These are phyloP conservation scores for Carollia perspicillata DNA, from an alignment of 2,113 vertebrate species.

Conservation along the genomic window DNA sequence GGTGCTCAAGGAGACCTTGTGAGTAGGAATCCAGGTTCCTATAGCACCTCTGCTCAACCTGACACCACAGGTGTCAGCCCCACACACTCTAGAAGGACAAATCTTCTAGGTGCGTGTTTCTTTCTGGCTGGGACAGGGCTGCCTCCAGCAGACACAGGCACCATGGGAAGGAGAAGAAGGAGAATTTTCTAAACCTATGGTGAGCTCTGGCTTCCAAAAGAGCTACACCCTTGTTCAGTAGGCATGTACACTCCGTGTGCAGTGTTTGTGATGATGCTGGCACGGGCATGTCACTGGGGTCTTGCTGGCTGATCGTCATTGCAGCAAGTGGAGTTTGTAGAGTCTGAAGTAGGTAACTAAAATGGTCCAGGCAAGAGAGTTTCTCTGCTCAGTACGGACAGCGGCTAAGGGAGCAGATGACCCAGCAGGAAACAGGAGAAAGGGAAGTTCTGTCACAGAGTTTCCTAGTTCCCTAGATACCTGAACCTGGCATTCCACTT, in stretches of 20 bases:
- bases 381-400: fast-evolving
- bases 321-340: fast-evolving
- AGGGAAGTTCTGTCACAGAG: fast-evolving
- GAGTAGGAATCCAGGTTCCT: not conserved
- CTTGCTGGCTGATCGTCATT: not conserved
- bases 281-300: fast-evolving
- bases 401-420: fast-evolving
- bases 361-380: fast-evolving
- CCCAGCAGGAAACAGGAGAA: no score
- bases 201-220: not conserved
- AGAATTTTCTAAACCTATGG: not conserved
- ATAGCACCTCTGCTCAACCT: not conserved
- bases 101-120: not conserved
- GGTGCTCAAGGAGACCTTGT: not conserved
- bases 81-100: not conserved
- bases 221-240: not conserved
- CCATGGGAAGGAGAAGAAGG: not conserved
- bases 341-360: not conserved
- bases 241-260: not conserved
- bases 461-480: fast-evolving
- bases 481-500: fast-evolving
- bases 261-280: fast-evolving
- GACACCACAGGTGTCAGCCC: not conserved
- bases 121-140: not conserved
- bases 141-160: not conserved